Evolutionary conservation across 1,140 invertebrate genomes (phyloP).

Genomic region (Bombus picipes): DNA sequence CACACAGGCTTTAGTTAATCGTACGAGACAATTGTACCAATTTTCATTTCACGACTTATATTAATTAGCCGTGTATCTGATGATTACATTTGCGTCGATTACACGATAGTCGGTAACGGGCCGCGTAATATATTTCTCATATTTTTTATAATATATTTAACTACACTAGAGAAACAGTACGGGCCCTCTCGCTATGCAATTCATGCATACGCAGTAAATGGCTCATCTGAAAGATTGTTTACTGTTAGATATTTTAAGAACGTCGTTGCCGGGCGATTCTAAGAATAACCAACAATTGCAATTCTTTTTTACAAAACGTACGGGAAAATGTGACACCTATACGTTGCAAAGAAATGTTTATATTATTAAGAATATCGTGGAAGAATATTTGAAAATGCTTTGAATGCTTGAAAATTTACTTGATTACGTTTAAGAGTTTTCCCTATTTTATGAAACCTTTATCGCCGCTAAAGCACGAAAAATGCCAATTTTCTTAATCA

Average conservation of each 20-base stretch:
- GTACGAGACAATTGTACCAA: not conserved
- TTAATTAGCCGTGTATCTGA: not conserved
- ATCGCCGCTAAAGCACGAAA: not conserved
- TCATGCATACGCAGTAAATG: slow-evolving; percentile 18
- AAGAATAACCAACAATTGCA: not conserved
- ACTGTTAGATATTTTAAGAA: not conserved
- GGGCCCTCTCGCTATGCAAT: slow-evolving; percentile 19
- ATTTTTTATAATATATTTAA: not conserved
- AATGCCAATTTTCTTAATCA: not conserved
- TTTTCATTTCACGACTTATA: not conserved
- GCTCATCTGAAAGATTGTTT: not conserved
- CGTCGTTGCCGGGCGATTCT: not conserved
- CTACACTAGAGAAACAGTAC: not conserved
- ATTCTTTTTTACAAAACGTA: slow-evolving; percentile 32
- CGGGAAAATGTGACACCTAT: not conserved
- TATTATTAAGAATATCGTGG: not conserved
- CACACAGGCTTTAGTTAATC: not conserved
- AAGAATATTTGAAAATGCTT: not conserved
- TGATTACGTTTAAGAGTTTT: not conserved
- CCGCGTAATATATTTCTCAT: not conserved
- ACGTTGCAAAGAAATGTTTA: slow-evolving; percentile 24
- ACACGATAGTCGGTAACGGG: slow-evolving; percentile 54
- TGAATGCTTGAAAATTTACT: too few relatives aligned
- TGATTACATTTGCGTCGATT: slow-evolving; percentile 11
- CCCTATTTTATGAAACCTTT: not conserved